Evolutionary conservation across 2,113 vertebrate genomes (phyloP), one percentile per base, ranked within the genome.

Genomic region (Lanius collurio): DNA sequence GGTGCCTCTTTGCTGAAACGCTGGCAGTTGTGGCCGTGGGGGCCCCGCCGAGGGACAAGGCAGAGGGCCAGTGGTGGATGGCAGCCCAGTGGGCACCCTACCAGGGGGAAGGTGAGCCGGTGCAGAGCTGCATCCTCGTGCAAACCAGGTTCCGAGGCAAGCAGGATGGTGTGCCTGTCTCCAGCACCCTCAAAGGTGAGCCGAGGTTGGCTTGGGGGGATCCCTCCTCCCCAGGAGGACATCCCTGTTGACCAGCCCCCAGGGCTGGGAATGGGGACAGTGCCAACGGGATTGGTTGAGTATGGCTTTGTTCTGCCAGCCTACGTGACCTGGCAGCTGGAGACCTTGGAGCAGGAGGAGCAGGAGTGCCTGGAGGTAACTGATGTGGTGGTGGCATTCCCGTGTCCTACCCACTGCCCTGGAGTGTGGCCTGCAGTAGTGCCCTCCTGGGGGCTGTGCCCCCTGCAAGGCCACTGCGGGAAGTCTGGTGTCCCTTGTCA

Each of bases 101-200:
- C 64, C 64, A 70, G 22, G 90, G 89, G 21, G 76, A 88, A 24
- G 92, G 87, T 0, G 97, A 98, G 5, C 39, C 46, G 1, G n/a
- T 93, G 60, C 90, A 90, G 56, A 89, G 83, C 21, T 98, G 98
- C 75, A 24, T 98, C 68, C 77, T 98, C 30, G 97, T 99, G 46
- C 98, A 98, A 0, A 98, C 98, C 16, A 97, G 78, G 47, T 98
- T 97, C 96, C 94, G 89, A 1, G 89, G 98, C 49, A 71, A 90
- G 64, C 77, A 97, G 47, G 98, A 98, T 5, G 96, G 97, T 3
- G 90, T 91, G 11, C 98, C 97, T 10, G 98, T 97, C 73, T 98
- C 98, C 81, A 99, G 98, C 55, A 97, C 97, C 21, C 96, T 99
- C 89, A 97, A 91, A 90, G 98, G 99, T 99, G 94, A 83, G 91